Percentiles rank a stretch among this genome's conserved stretches.
These are phyloP conservation scores for Pterophyllum scalare DNA, from an alignment of 2,113 vertebrate genomes.

Conservation along the genomic window DNA sequence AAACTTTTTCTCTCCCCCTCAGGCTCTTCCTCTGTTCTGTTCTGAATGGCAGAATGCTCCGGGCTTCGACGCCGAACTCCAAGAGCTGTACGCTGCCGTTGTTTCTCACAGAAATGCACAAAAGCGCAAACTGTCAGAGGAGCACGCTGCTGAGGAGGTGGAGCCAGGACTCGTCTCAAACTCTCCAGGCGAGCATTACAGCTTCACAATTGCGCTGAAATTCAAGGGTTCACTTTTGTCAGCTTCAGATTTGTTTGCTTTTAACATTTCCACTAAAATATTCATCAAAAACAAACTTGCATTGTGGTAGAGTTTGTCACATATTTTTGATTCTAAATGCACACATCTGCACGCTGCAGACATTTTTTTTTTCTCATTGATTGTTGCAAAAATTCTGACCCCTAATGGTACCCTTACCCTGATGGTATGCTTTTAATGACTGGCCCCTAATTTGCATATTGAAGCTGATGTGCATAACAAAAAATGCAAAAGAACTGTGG, in stretches of 20 bases:
- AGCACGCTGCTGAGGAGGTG: neutral
- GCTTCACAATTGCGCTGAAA: neutral
- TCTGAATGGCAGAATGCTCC: conserved; percentile 18
- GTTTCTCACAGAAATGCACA: conserved; percentile 21
- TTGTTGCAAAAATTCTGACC: no score
- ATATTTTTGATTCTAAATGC: neutral
- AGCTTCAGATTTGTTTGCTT: neutral
- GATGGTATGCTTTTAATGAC: no score
- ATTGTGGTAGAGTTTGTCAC: neutral
- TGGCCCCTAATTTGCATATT: neutral
- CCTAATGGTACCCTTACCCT: no score
- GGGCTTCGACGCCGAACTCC: conserved; percentile 61
- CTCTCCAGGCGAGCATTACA: conserved; percentile 39
- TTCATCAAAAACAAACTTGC: neutral
- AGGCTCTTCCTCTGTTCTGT: conserved; percentile 68
- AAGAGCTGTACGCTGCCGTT: conserved; percentile 62
- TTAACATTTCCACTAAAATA: neutral
- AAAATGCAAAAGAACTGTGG: neutral
- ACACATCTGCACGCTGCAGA: neutral
- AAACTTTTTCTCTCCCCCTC: neutral
- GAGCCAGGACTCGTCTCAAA: neutral
- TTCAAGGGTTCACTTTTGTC: neutral
- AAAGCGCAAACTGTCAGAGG: conserved; percentile 47
- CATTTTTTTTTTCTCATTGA: no score
- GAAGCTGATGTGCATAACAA: neutral